Conservation (phyloP, 2,888 invertebrate genomes). For the Perizoma flavofasciatum region DNA sequence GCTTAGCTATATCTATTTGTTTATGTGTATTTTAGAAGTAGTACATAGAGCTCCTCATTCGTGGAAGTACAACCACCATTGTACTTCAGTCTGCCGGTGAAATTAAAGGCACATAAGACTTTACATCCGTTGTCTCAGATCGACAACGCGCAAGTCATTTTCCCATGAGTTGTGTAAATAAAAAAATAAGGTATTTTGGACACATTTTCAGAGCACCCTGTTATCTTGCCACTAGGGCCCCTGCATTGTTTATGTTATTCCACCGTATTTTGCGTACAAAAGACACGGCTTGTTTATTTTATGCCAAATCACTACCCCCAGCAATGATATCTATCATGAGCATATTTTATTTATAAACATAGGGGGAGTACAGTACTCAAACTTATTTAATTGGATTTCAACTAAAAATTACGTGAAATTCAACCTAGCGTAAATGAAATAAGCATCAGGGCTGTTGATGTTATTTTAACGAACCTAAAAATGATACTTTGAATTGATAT, state of each 20-base stretch:
- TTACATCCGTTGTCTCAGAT: too few species aligned
- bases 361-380: conserved; percentile 49
- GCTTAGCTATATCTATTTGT: too few species aligned
- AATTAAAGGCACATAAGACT: too few species aligned
- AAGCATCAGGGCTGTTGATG: conserved; percentile 8
- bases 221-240: conserved; percentile 61
- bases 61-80: too few species aligned
- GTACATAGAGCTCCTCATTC: too few species aligned
- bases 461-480: conserved; percentile 23
- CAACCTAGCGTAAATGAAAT: conserved; percentile 17
- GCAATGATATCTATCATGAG: conserved; percentile 74
- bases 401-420: conserved; percentile 5
- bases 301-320: conserved; percentile 78
- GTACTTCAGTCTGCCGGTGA: too few species aligned
- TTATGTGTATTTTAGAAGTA: too few species aligned
- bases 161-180: too few species aligned
- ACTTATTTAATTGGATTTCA: conserved; percentile 17
- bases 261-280: conserved; percentile 74
- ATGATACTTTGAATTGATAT: conserved; percentile 15
- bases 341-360: conserved; percentile 76
- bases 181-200: background rate
- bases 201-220: conserved; percentile 49
- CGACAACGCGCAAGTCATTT: too few species aligned
- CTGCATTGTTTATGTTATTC: conserved; percentile 77
- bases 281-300: conserved; percentile 77